phyloP scores from a whole-genome alignment of 2,797 vertebrate species.

The Acrocephalus scirpaceus region DNA sequence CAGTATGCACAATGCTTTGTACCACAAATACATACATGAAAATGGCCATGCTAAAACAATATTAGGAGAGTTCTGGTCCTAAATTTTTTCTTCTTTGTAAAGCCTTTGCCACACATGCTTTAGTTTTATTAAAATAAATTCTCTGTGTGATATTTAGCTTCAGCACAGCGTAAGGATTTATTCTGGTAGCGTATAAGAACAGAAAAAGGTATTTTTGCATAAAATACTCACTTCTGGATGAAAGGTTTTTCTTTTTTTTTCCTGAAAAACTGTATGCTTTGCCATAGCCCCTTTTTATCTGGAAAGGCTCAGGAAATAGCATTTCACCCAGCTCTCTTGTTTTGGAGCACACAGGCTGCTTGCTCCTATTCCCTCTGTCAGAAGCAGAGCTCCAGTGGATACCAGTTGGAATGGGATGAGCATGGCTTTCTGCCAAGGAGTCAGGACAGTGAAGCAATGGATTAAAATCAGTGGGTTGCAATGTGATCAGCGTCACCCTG shows the following conservation, averaged over 20 bases:
- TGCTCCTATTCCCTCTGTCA: background rate
- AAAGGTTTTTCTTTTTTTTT: background rate
- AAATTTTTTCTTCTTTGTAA: background rate
- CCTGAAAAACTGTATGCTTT: background rate
- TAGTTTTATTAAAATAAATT: background rate
- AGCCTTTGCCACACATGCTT: background rate
- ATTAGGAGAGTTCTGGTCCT: background rate
- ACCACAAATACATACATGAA: background rate
- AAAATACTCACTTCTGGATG: background rate
- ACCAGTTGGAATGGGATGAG: background rate
- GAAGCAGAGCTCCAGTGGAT: background rate
- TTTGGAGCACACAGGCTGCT: background rate
- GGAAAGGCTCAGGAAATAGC: background rate
- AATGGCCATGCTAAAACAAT: background rate
- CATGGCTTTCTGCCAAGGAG: background rate
- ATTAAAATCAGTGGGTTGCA: no score
- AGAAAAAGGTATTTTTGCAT: background rate
- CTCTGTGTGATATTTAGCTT: background rate
- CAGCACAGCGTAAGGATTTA: background rate
- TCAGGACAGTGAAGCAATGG: background rate
- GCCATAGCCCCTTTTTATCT: background rate
- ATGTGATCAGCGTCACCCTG: background rate
- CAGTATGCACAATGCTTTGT: background rate
- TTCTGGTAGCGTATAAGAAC: background rate
- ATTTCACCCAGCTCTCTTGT: background rate